Conservation (phyloP, 2,113 vertebrate genomes). For the Rissa tridactyla region DNA sequence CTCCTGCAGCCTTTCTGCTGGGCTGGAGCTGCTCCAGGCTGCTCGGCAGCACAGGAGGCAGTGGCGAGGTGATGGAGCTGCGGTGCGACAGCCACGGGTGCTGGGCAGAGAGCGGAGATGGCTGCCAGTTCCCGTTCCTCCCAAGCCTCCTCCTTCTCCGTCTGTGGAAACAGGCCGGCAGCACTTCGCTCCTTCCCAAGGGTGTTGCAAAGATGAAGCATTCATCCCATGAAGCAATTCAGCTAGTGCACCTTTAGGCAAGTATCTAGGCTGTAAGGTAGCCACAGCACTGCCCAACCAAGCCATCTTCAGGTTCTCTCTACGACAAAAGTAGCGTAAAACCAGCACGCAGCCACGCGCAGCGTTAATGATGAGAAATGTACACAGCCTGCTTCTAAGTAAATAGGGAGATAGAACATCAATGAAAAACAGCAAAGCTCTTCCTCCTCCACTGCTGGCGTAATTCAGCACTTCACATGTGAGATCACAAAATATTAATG, state of each 20-base stretch:
- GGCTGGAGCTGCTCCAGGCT: background rate
- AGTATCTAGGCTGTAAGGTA: background rate
- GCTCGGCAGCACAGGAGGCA: background rate
- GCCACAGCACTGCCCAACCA: background rate
- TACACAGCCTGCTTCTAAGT: background rate
- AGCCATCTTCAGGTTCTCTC: background rate
- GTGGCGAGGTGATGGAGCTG: background rate
- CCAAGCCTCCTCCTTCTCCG: background rate
- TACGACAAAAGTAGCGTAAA: background rate
- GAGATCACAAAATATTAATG: slow-evolving; percentile 16
- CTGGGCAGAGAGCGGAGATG: background rate
- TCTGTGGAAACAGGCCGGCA: background rate
- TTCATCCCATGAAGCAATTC: background rate
- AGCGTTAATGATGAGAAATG: background rate
- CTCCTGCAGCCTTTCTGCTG: background rate
- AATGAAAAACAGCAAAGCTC: background rate
- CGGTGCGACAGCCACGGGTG: background rate
- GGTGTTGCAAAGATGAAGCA: background rate
- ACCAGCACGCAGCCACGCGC: background rate
- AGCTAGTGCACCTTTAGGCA: background rate
- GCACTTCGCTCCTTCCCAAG: background rate
- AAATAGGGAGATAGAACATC: background rate
- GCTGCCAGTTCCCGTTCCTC: background rate
- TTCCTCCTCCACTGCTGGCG: background rate
- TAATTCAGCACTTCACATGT: background rate